These are phyloP conservation scores for Peucedramus taeniatus DNA, from an alignment of 2,113 vertebrate species.

Conservation along the genomic window DNA sequence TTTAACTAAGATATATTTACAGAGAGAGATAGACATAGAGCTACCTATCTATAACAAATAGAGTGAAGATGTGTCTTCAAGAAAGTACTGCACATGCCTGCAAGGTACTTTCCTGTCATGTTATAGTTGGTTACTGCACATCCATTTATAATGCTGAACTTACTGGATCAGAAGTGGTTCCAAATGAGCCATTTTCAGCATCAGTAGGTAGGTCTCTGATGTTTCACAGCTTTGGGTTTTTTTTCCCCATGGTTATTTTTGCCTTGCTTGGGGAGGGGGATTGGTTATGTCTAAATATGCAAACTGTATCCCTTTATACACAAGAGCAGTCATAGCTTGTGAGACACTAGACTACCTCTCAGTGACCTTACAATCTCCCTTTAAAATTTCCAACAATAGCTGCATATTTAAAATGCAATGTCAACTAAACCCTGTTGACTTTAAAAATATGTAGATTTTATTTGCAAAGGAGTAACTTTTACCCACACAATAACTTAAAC, in stretches of 20 bases:
- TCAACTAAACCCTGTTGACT: not conserved
- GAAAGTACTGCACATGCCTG: not conserved
- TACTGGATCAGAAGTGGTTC: not conserved
- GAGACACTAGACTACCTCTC: not conserved
- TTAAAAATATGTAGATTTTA: not conserved
- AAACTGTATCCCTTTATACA: not conserved
- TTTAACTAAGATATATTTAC: not conserved
- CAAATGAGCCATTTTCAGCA: not conserved
- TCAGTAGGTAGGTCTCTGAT: not conserved
- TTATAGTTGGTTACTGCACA: not conserved
- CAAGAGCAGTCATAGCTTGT: not conserved
- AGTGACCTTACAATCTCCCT: not conserved
- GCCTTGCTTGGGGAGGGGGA: not conserved
- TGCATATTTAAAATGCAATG: not conserved
- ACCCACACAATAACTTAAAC: not conserved
- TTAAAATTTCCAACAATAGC: not conserved
- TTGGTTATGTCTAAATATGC: not conserved
- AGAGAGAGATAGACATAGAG: not conserved
- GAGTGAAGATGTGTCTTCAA: not conserved
- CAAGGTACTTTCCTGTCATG: not conserved
- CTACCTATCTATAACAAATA: not conserved
- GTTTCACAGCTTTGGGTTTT: not conserved
- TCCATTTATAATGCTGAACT: not conserved
- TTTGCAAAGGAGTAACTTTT: not conserved
- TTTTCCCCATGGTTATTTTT: fast-evolving